Evolutionary conservation across 2,888 invertebrate species (phyloP).

Genomic region (Hemithea aestivaria): DNA sequence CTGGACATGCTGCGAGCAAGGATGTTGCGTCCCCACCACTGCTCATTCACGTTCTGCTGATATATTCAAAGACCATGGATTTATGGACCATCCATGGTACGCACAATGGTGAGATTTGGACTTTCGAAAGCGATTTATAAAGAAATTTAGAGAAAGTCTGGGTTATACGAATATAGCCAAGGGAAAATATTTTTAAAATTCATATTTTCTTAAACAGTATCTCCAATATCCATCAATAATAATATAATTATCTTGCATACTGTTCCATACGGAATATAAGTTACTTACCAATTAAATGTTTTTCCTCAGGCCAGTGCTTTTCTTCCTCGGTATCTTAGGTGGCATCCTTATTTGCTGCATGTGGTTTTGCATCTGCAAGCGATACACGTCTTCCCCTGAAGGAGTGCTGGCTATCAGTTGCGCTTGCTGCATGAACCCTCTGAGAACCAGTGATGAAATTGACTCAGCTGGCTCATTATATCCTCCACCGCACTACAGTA

Average conservation of each 20-base stretch:
- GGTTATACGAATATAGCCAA: too few species aligned
- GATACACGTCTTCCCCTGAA: constrained; percentile 30
- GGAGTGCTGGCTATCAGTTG: constrained; percentile 28
- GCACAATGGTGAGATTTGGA: constrained; percentile 53
- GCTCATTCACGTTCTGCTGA: constrained; percentile 61
- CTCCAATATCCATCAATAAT: too few species aligned
- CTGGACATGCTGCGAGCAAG: constrained; percentile 86
- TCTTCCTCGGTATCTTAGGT: constrained; percentile 83
- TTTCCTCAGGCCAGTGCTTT: constrained; percentile 80
- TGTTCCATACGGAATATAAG: too few species aligned
- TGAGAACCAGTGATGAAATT: constrained; percentile 83
- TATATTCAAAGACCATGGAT: constrained; percentile 39
- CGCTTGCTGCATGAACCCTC: constrained; percentile 63
- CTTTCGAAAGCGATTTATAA: background rate
- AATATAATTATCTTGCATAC: too few species aligned
- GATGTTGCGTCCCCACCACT: constrained; percentile 80
- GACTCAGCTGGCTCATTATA: constrained; percentile 90
- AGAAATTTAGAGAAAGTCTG: too few species aligned
- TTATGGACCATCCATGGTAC: constrained; percentile 51
- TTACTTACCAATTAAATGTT: background rate
- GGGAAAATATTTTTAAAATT: too few species aligned
- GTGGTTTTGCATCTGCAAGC: constrained; percentile 63
- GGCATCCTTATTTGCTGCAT: constrained; percentile 84
- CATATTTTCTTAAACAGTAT: too few species aligned
- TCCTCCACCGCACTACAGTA: constrained; percentile 90